These are phyloP conservation scores for Scaptomyza graminum DNA, from an alignment of 1,140 invertebrate genomes.

Conservation along the genomic window DNA sequence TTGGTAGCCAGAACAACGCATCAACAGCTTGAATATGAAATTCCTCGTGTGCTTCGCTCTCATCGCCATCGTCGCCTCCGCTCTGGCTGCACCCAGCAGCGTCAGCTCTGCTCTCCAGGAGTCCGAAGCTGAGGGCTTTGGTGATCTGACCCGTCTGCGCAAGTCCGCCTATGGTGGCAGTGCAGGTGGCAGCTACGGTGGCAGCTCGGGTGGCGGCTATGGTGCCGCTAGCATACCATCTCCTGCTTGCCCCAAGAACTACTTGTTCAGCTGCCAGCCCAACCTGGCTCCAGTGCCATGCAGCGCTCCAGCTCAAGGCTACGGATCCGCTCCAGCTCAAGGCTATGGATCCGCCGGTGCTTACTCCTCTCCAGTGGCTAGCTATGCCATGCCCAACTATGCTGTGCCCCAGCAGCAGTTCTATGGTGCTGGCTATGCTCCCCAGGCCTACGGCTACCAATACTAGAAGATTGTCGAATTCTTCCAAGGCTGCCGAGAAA, in stretches of 20 bases:
- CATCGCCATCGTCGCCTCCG: constrained; percentile 55
- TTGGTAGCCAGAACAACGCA: constrained; percentile 53
- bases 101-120: constrained; percentile 45
- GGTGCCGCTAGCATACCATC: constrained; percentile 63
- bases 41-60: constrained; percentile 74
- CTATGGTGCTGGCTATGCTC: constrained; percentile 52
- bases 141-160: constrained; percentile 72
- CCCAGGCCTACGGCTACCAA: constrained; percentile 55
- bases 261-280: constrained; percentile 79
- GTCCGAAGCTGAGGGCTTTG: constrained; percentile 53
- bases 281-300: constrained; percentile 74
- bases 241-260: constrained; percentile 78
- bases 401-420: constrained; percentile 64
- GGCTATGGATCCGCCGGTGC: constrained; percentile 72
- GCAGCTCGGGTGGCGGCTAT: constrained; percentile 63
- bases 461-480: constrained; percentile 44
- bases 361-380: constrained; percentile 67
- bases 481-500: constrained; percentile 28
- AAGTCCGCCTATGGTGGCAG: constrained; percentile 70
- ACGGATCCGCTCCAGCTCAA: constrained; percentile 59
- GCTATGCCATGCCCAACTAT: constrained; percentile 62
- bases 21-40: constrained; percentile 65
- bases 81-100: constrained; percentile 59
- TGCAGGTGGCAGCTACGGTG: constrained; percentile 66
- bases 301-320: constrained; percentile 60